Base-by-base conservation (phyloP, 35 echinoderm and acorn worm genomes). In the Apostichopus parvimensis region DNA sequence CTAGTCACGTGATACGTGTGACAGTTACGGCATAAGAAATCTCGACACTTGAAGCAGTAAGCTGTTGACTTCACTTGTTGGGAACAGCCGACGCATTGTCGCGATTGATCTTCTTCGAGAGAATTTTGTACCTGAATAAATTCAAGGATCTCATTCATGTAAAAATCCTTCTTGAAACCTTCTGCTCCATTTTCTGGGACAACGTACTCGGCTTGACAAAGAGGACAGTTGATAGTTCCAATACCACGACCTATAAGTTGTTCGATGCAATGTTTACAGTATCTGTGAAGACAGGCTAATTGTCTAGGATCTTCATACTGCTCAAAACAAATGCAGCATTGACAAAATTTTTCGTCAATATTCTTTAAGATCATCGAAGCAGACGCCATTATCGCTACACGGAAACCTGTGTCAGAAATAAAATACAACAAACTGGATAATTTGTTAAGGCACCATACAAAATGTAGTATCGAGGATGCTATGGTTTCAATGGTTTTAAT, bases 161-260 rank as follows among this genome's bases (percentile, higher is more conserved):
- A 88, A 54, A 87, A 88, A 72, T 88, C 86, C 15, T 60, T 88
- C 52, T 88, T 88, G 24, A 88, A 75, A 14, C 79, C 79, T 25
- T 82, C 79, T 72, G 17, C 86, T 62, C 86, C 86, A 73, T 62
- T 72, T 18, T 60, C 11, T 10, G 86, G 86, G 8, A 88, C 60
- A 9, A 73, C n/a, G 34, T 34, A 53, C 23, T 28, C 60, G 9
- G 58, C 18, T 25, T 25, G 24, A 25, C 24, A 25, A 25, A 25
- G 24, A 25, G 24, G 24, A 25, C 24, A 25, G 24, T 83, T 58
- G 15, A 58, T 45, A 83, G 6, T 83, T n/a, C 9, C 23, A 21
- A 24, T 54, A 21, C 54, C 6, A 18, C 17, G 6, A 7, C 5
- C 14, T 59, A 61, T 22, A 10, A 83, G 80, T 21, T 57, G 54